Percentiles rank a stretch among this genome's conserved stretches.
Evolutionary conservation across 2,888 invertebrate species (phyloP).

Genomic region (Nemoura dubitans): DNA sequence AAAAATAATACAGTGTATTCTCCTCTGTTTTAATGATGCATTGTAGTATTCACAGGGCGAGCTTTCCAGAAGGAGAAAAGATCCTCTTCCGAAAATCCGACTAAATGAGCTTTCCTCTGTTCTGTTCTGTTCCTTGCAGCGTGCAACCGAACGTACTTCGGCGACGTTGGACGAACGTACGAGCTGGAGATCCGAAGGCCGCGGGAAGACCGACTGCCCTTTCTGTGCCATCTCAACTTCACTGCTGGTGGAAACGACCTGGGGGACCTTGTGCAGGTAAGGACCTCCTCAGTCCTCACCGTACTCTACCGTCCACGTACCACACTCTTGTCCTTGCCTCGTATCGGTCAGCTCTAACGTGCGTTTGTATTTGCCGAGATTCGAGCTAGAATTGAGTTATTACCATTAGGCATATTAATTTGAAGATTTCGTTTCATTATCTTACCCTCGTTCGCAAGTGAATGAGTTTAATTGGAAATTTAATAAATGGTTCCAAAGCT

Average conservation of each 20-base stretch:
- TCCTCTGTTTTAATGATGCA: conserved; percentile 29
- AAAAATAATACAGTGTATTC: background rate
- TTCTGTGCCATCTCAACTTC: conserved; percentile 84
- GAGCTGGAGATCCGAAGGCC: conserved; percentile 81
- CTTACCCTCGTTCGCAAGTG: conserved; percentile 8
- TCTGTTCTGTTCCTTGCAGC: conserved; percentile 63
- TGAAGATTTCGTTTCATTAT: background rate
- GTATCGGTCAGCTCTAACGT: background rate
- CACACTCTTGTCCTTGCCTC: too few species aligned
- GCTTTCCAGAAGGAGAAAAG: background rate
- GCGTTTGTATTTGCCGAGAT: background rate
- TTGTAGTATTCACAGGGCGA: background rate
- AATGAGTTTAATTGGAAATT: conserved; percentile 27
- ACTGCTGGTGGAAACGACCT: conserved; percentile 81
- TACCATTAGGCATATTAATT: background rate
- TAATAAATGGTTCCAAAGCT: conserved; percentile 16
- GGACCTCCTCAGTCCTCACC: too few species aligned
- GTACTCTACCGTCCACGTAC: too few species aligned
- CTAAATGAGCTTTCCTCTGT: conserved; percentile 1
- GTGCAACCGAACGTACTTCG: conserved; percentile 85
- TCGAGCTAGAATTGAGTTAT: background rate
- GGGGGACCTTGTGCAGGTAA: conserved; percentile 83
- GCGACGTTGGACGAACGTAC: conserved; percentile 82
- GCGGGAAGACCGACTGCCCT: conserved; percentile 78
- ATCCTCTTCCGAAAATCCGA: background rate